A percentile compares a stretch with the other conserved stretches of the same genome.
Evolutionary conservation across 1,140 invertebrate genomes (phyloP).

Genomic region (Drosophila pseudoobscura): DNA sequence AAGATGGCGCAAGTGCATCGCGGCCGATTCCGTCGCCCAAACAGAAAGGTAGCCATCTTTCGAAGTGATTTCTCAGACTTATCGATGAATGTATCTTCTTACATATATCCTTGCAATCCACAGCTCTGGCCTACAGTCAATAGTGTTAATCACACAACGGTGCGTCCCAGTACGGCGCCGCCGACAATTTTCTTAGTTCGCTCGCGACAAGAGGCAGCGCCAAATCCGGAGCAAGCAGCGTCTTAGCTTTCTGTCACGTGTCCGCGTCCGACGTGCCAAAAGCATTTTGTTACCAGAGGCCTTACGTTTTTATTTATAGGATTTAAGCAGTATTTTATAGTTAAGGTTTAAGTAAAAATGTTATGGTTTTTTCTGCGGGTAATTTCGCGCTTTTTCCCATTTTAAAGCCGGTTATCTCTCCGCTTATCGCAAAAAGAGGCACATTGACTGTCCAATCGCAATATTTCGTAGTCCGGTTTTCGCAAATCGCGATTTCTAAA

Average conservation of each 20-base stretch:
- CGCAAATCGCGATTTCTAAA: too few species aligned
- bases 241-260: constrained; percentile 28
- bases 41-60: constrained; percentile 40
- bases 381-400: too few species aligned
- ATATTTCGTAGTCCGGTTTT: too few species aligned
- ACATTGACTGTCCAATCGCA: too few species aligned
- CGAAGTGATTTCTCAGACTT: too few species aligned
- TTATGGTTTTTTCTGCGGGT: background rate
- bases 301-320: constrained; percentile 3
- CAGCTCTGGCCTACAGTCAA: constrained; percentile 45
- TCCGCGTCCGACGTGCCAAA: constrained; percentile 56
- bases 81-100: background rate
- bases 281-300: constrained; percentile 4
- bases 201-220: background rate
- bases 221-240: background rate
- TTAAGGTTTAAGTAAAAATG: constrained; percentile 6
- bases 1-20: constrained; percentile 61
- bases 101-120: too few species aligned
- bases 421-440: too few species aligned
- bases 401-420: too few species aligned
- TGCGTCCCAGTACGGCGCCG: constrained; percentile 58
- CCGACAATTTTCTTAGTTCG: constrained; percentile 50
- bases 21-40: constrained; percentile 47
- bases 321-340: background rate
- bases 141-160: background rate